Evolutionary conservation across 2,888 invertebrate species (phyloP), one percentile per base, ranked within the genome.

Genomic region (Trilocha varians): DNA sequence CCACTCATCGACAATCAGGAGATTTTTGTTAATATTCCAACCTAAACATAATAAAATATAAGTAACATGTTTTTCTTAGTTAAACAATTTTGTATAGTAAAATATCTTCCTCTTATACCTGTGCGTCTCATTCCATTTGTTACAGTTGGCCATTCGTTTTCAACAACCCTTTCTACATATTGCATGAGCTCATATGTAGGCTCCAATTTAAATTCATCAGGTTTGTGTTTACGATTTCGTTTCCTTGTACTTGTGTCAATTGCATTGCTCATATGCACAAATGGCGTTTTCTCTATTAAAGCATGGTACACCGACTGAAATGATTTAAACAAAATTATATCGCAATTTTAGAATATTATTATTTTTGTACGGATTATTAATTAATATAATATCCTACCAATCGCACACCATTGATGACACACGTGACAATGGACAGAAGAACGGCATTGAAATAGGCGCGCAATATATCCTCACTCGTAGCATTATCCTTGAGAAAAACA

Each of bases 361-460:
- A n/a, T 5, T 34, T n/a, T 32, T 3, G 18, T 11, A 25, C 8
- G n/a, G 34, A 16, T 32, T 15, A 1, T 25, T 16, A 36, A 39
- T 41, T 14, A 8, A 35, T 32, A 4, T n/a, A n/a, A 3, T 39
- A 39, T 53, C 68, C 55, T 57, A 78, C 79, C 66, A 71, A 51
- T n/a, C 59, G 38, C 42, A 53, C 50, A 47, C 65, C 63, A 57
- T 80, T 76, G 49, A 82, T 59, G 3, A 74, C 66, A 44, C 70
- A 74, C 1, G 55, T 66, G 1, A 70, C 47, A 6, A 69, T 59
- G 0, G 79, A 63, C 14, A 89, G 74, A 41, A 92, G 63, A 16
- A 89, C 87, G 4, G 91, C 91, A 58, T 93, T 90, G 52, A 91
- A 91, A 64, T 91, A 93, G 4, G 90, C 90, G 59, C 88, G 85